Conservation (phyloP, 2,113 vertebrate genomes). For the Taurulus bubalis region DNA sequence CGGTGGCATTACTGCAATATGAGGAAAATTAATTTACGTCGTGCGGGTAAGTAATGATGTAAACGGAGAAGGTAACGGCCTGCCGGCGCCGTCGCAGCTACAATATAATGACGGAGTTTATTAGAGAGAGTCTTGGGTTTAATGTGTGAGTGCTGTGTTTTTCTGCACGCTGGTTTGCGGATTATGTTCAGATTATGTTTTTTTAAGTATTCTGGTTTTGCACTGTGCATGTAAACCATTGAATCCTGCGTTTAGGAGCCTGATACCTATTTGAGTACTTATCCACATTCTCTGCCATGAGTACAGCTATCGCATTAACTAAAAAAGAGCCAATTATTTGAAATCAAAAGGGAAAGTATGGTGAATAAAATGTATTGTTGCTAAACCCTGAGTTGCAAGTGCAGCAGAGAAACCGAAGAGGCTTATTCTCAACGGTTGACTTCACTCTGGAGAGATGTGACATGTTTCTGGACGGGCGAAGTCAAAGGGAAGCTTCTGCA, state of each 20-base stretch:
- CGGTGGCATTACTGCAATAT: background rate
- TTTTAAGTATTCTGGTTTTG: background rate
- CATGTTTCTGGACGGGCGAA: constrained; percentile 6
- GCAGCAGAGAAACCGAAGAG: constrained; percentile 21
- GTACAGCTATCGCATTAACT: background rate
- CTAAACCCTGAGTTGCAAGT: background rate
- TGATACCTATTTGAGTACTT: background rate
- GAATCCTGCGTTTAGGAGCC: background rate
- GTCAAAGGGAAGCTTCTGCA: constrained; percentile 16
- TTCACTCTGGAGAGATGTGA: constrained; percentile 15
- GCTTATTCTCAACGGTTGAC: constrained; percentile 6
- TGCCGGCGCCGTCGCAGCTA: background rate
- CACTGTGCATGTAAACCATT: background rate
- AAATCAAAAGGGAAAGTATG: background rate
- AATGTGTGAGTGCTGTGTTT: background rate
- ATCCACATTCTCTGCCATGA: background rate
- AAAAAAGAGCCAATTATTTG: background rate
- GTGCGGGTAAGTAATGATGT: background rate
- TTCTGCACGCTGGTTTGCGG: background rate
- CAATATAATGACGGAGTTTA: background rate
- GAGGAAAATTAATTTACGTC: constrained; percentile 16
- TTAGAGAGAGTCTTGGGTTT: background rate
- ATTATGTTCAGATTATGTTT: background rate
- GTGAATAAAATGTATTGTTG: background rate
- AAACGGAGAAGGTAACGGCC: background rate